Conservation (phyloP, 2,797 vertebrate species). For the Otolemur crassicaudatus region DNA sequence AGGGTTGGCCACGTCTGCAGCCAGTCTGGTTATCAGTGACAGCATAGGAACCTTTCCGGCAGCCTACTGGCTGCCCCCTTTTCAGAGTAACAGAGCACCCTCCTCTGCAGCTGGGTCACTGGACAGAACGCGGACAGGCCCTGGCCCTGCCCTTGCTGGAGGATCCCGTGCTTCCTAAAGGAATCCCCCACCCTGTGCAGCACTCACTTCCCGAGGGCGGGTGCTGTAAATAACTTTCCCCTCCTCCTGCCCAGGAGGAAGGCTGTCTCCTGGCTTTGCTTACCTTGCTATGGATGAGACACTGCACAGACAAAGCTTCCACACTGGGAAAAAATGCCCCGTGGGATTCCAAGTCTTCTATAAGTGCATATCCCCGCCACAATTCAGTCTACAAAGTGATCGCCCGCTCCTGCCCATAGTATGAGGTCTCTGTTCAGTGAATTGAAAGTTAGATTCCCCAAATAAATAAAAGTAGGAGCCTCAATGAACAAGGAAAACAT, state of each 20-base stretch:
- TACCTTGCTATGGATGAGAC: background rate
- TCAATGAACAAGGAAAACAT: background rate
- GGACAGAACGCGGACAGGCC: too few relatives aligned
- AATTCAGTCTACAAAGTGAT: accelerated
- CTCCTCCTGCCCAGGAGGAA: background rate
- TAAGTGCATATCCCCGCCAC: too few relatives aligned
- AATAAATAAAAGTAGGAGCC: background rate
- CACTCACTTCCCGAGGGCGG: background rate
- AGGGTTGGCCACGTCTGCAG: too few relatives aligned
- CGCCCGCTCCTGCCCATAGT: too few relatives aligned
- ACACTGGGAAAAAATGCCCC: background rate
- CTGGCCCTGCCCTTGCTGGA: accelerated
- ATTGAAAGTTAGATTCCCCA: background rate
- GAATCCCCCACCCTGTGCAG: too few relatives aligned
- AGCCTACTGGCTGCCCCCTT: accelerated
- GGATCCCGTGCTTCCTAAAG: background rate
- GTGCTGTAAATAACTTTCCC: too few relatives aligned
- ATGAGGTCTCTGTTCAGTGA: accelerated
- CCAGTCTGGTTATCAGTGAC: too few relatives aligned
- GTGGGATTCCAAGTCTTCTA: accelerated
- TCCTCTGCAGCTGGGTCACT: accelerated
- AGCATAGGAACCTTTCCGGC: accelerated
- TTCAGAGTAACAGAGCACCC: background rate
- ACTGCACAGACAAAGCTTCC: background rate
- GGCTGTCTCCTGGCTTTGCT: background rate